These are phyloP conservation scores for Ditula angustiorana DNA, from an alignment of 2,888 invertebrate genomes.

Conservation along the genomic window DNA sequence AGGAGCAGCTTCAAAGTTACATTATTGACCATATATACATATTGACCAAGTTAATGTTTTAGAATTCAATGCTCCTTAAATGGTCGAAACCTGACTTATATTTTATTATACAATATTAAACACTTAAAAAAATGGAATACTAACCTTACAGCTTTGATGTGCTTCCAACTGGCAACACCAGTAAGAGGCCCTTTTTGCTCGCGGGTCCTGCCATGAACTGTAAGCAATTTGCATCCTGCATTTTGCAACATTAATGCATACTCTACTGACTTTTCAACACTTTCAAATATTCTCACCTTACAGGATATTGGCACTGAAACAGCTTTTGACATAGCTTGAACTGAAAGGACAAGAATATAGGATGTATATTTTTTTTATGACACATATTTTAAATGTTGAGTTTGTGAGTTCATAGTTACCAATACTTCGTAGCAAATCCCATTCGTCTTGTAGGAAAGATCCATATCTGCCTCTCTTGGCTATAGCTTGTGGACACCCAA, in stretches of 20 bases:
- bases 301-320: slow-evolving; percentile 97
- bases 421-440: slow-evolving; percentile 93
- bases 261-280: slow-evolving; percentile 92
- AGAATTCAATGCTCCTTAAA: too few relatives aligned
- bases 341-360: slow-evolving; percentile 77
- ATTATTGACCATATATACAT: too few relatives aligned
- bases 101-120: slow-evolving; percentile 31
- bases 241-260: slow-evolving; percentile 98
- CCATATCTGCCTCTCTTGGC: slow-evolving; percentile 98
- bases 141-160: slow-evolving; percentile 96
- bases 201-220: slow-evolving; percentile 97
- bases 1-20: too few relatives aligned
- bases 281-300: slow-evolving; percentile 96
- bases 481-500: slow-evolving; percentile 99
- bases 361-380: not conserved
- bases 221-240: slow-evolving; percentile 96
- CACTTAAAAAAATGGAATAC: slow-evolving; percentile 41
- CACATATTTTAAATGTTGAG: slow-evolving; percentile 8
- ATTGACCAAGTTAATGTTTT: too few relatives aligned
- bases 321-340: slow-evolving; percentile 88
- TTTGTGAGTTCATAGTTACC: slow-evolving; percentile 79
- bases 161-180: slow-evolving; percentile 97
- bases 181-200: slow-evolving; percentile 99
- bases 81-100: too few relatives aligned
- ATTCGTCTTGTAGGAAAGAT: slow-evolving; percentile 98